Evolutionary conservation across 2,888 invertebrate species (phyloP).

Genomic region (Hyppa rectilinea): DNA sequence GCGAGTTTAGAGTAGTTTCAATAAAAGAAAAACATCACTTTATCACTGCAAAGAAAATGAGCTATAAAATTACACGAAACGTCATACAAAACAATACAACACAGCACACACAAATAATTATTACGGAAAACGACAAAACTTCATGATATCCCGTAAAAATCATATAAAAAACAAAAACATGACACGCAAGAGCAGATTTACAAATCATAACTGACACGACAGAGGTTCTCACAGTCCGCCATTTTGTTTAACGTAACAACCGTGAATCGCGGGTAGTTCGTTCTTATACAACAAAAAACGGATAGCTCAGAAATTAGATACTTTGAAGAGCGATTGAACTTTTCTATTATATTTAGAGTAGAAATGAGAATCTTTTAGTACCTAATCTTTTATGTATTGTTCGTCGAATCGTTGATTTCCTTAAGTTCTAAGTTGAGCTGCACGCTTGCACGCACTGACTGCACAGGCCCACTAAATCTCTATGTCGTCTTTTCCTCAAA

Average conservation of each 20-base stretch:
- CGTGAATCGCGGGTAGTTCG: neutral
- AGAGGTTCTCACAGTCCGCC: conserved; percentile 2
- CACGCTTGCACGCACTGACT: too few relatives aligned
- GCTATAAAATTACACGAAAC: neutral
- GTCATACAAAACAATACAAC: neutral
- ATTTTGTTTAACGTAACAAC: conserved; percentile 30
- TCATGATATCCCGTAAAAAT: conserved; percentile 24
- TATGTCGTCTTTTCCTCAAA: too few relatives aligned
- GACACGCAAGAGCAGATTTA: conserved; percentile 26
- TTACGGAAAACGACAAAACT: conserved; percentile 2
- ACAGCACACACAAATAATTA: neutral
- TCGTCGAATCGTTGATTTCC: too few relatives aligned
- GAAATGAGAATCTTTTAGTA: neutral
- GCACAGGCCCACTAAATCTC: too few relatives aligned
- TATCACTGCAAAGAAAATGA: neutral
- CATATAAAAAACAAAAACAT: conserved; percentile 19
- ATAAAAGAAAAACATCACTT: neutral
- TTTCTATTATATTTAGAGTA: neutral
- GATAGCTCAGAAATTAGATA: conserved; percentile 9
- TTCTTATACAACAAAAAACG: conserved; percentile 25
- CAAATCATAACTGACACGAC: conserved; percentile 34
- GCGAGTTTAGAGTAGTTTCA: neutral
- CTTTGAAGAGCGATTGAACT: neutral
- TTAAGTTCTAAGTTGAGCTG: too few relatives aligned
- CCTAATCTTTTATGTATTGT: too few relatives aligned